Evolutionary conservation across 2,888 invertebrate species (phyloP).

Genomic region (Drosophila setosimentum): DNA sequence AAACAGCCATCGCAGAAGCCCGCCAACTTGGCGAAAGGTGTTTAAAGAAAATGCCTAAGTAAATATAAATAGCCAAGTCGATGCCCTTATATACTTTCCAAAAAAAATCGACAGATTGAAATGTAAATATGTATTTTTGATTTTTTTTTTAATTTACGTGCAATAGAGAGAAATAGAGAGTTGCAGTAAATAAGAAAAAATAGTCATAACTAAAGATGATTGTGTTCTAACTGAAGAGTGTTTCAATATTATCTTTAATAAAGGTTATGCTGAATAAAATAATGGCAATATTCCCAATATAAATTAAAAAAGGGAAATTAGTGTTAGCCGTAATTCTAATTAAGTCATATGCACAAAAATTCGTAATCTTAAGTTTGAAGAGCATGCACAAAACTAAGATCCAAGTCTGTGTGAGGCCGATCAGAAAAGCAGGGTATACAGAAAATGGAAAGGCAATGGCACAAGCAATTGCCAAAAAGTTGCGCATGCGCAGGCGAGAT

Average conservation of each 20-base stretch:
- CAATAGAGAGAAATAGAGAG: neutral
- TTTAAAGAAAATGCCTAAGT: conserved; percentile 27
- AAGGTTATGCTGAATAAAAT: neutral
- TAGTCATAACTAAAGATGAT: neutral
- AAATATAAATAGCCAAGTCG: conserved; percentile 16
- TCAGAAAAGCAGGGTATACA: conserved; percentile 47
- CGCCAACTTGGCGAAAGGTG: conserved; percentile 64
- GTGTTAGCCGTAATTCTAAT: neutral
- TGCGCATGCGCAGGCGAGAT: conserved; percentile 71
- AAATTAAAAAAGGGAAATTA: neutral
- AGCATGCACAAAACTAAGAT: neutral
- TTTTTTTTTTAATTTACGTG: neutral
- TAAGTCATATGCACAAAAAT: no score
- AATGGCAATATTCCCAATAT: neutral
- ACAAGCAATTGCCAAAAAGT: conserved; percentile 64
- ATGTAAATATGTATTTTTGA: neutral
- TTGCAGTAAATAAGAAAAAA: neutral
- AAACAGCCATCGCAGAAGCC: conserved; percentile 25
- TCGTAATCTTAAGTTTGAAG: neutral
- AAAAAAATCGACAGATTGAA: neutral
- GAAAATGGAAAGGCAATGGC: conserved; percentile 72
- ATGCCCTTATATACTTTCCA: conserved; percentile 22
- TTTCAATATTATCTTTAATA: neutral
- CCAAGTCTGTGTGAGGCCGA: neutral
- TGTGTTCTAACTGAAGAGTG: neutral